Evolutionary conservation across 2,888 invertebrate genomes (phyloP).

Genomic region (Emesis furor): DNA sequence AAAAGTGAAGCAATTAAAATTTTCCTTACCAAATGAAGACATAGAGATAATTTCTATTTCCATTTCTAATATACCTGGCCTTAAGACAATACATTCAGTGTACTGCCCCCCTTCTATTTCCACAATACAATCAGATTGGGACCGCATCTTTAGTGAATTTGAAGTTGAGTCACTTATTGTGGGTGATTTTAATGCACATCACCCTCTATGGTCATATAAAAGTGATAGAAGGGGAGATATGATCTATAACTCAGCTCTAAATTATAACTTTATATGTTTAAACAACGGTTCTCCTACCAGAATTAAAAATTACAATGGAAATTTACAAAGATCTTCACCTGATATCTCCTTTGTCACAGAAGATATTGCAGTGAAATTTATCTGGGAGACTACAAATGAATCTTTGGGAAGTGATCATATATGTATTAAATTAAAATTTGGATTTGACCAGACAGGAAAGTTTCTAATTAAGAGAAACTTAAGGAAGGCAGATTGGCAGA

Average conservation of each 20-base stretch:
- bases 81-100: not conserved
- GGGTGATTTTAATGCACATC: not conserved
- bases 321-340: not conserved
- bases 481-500: not conserved
- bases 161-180: not conserved
- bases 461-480: not conserved
- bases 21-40: not conserved
- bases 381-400: not conserved
- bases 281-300: not conserved
- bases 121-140: no score
- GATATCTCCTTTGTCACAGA: not conserved
- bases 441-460: not conserved
- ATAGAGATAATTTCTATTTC: not conserved
- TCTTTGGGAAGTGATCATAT: not conserved
- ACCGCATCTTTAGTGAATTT: not conserved
- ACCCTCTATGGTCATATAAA: not conserved
- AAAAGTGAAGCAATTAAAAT: not conserved
- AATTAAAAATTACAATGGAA: not conserved
- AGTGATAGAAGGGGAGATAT: not conserved
- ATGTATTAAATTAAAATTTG: not conserved
- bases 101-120: no score
- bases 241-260: not conserved
- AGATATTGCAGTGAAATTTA: not conserved
- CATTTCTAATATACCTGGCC: not conserved
- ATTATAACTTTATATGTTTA: not conserved